Evolutionary conservation across 2,113 vertebrate genomes (phyloP).

Genomic region (Patagioenas fasciata): DNA sequence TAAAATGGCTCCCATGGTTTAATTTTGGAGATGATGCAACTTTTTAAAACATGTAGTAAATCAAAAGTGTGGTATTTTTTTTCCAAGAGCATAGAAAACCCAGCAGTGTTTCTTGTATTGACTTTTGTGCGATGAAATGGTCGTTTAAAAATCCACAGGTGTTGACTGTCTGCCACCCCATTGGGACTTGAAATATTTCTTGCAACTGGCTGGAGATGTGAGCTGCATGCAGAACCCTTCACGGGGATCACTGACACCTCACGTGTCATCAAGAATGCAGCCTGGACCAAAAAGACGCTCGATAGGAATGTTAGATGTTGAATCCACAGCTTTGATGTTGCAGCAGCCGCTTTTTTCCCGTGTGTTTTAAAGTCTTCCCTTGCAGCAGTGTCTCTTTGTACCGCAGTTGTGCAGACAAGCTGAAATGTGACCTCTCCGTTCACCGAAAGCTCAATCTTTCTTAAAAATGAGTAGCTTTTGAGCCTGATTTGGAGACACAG

Average conservation of each 20-base stretch:
- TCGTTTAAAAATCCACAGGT: constrained; percentile 9
- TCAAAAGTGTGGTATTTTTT: background rate
- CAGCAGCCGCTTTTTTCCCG: background rate
- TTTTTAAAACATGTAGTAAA: background rate
- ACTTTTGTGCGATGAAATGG: background rate
- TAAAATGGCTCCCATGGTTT: background rate
- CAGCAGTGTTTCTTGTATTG: background rate
- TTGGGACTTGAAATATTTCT: constrained; percentile 13
- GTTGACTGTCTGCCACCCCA: background rate
- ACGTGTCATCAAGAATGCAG: background rate
- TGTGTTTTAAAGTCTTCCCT: background rate
- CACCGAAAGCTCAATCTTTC: background rate
- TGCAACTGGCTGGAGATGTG: constrained; percentile 7
- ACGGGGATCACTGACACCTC: background rate
- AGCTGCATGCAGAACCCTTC: constrained; percentile 27
- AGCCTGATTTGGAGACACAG: background rate
- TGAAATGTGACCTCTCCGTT: background rate
- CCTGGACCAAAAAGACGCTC: background rate
- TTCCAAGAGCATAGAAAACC: background rate
- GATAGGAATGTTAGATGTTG: background rate
- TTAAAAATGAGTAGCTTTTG: background rate
- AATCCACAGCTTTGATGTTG: background rate
- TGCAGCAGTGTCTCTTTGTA: constrained; percentile 8
- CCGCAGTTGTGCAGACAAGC: constrained; percentile 29
- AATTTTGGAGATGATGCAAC: constrained; percentile 27